These are phyloP conservation scores for Muscicapa striata DNA, from an alignment of 2,797 vertebrate species.

Conservation along the genomic window DNA sequence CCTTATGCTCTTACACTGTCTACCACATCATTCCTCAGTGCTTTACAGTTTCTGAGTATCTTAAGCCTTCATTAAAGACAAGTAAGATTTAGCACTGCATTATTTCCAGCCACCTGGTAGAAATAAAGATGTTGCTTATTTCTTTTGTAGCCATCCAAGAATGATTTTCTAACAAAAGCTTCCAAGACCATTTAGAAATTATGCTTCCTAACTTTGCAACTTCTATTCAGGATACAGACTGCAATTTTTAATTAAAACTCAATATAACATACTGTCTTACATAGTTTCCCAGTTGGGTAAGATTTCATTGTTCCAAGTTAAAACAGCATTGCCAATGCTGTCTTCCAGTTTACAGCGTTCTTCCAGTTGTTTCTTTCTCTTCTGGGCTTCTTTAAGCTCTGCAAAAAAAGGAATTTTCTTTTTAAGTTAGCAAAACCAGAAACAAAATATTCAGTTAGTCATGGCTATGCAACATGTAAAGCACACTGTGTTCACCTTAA, in stretches of 20 bases:
- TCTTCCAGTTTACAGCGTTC: constrained; percentile 91
- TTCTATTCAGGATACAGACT: background rate
- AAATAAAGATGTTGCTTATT: background rate
- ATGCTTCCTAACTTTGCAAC: background rate
- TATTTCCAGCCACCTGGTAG: background rate
- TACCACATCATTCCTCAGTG: background rate
- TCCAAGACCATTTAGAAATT: background rate
- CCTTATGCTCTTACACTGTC: background rate
- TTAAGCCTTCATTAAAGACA: background rate
- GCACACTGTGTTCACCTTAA: background rate
- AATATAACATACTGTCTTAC: constrained; percentile 76
- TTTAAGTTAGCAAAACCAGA: background rate
- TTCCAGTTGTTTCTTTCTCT: constrained; percentile 89
- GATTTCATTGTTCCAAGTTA: constrained; percentile 94
- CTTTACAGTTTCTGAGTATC: background rate
- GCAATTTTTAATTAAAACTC: constrained; percentile 1
- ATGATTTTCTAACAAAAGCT: background rate
- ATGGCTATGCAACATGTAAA: background rate
- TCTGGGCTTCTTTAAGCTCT: constrained; percentile 94
- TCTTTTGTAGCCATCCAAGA: background rate
- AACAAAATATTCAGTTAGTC: background rate
- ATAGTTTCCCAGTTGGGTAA: constrained; percentile 92
- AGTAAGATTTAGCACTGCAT: background rate
- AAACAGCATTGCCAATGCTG: constrained; percentile 89
- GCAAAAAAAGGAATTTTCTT: constrained; percentile 3